Percentiles rank a stretch among this genome's conserved stretches.
These are phyloP conservation scores for Drosophila melanocephala DNA, from an alignment of 2,888 invertebrate species.

Conservation along the genomic window DNA sequence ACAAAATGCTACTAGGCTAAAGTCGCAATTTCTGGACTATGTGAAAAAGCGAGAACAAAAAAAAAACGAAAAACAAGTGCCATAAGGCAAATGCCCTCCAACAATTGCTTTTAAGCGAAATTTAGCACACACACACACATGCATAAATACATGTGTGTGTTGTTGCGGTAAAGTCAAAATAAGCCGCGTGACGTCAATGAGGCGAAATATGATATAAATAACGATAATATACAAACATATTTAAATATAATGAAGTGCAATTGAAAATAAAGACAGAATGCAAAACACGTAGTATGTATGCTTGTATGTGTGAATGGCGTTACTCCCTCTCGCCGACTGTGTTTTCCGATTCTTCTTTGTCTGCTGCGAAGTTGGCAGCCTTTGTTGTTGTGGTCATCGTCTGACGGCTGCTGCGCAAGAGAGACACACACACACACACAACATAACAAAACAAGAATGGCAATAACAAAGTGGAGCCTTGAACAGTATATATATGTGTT, in stretches of 20 bases:
- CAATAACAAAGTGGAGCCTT: conserved; percentile 70
- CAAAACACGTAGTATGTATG: conserved; percentile 19
- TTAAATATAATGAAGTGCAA: conserved; percentile 47
- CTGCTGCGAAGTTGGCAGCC: conserved; percentile 56
- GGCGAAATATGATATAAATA: conserved; percentile 58
- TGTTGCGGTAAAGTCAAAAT: conserved; percentile 34
- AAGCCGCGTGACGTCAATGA: conserved; percentile 69
- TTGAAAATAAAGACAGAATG: conserved; percentile 38
- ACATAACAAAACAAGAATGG: conserved; percentile 59
- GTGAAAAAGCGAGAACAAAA: conserved; percentile 50
- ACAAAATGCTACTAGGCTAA: conserved; percentile 61
- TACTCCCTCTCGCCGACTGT: conserved; percentile 8
- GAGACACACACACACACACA: conserved; percentile 10
- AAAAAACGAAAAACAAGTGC: conserved; percentile 41
- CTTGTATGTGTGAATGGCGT: conserved; percentile 42
- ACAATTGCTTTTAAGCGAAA: conserved; percentile 60
- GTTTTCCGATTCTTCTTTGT: conserved; percentile 52
- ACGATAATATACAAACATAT: neutral
- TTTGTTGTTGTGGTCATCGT: conserved; percentile 66
- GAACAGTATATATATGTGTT: conserved; percentile 40
- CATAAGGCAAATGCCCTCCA: conserved; percentile 69
- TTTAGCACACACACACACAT: conserved; percentile 43
- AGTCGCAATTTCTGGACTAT: conserved; percentile 74
- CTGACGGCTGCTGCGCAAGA: conserved; percentile 52
- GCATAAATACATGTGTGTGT: conserved; percentile 5